Percentiles rank a stretch among this genome's conserved stretches.
phyloP scores from a whole-genome alignment of 2,113 vertebrate species.

The Anhinga rufa region DNA sequence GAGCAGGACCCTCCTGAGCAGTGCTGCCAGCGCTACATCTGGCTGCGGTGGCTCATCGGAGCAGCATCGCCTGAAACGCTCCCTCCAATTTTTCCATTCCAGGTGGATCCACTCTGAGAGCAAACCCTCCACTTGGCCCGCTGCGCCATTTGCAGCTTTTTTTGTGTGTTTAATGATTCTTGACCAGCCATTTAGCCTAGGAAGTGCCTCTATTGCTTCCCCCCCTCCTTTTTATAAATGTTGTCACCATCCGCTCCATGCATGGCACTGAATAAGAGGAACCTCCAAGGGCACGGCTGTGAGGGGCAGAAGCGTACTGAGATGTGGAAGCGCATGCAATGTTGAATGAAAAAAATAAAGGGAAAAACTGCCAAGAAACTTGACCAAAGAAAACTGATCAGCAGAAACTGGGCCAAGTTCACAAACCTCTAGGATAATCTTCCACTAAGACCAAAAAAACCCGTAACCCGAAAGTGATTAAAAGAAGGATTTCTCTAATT shows the following conservation, averaged over 20 bases:
- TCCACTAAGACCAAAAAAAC: background rate
- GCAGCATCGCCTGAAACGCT: background rate
- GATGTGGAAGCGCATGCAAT: background rate
- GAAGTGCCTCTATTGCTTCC: slow-evolving; percentile 29
- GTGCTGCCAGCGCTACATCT: background rate
- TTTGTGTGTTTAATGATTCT: slow-evolving; percentile 17
- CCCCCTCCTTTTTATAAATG: background rate
- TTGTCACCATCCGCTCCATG: background rate
- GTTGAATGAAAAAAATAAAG: slow-evolving; percentile 22
- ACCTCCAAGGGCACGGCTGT: slow-evolving; percentile 40
- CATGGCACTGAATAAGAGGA: slow-evolving; percentile 7
- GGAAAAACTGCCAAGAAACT: slow-evolving; percentile 30
- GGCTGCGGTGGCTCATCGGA: background rate
- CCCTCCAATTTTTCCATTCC: background rate
- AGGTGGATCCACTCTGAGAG: slow-evolving; percentile 4
- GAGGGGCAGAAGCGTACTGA: background rate
- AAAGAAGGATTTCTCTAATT: slow-evolving; percentile 48
- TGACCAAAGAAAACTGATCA: slow-evolving; percentile 12
- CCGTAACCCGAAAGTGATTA: slow-evolving; percentile 26
- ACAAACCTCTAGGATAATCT: background rate
- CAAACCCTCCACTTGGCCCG: slow-evolving; percentile 14
- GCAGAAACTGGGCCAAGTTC: slow-evolving; percentile 26
- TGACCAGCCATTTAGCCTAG: background rate
- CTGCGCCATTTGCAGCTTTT: background rate
- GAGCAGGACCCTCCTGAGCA: background rate